phyloP scores from a whole-genome alignment of 2,888 invertebrate species.

The Exocentrus adspersus region DNA sequence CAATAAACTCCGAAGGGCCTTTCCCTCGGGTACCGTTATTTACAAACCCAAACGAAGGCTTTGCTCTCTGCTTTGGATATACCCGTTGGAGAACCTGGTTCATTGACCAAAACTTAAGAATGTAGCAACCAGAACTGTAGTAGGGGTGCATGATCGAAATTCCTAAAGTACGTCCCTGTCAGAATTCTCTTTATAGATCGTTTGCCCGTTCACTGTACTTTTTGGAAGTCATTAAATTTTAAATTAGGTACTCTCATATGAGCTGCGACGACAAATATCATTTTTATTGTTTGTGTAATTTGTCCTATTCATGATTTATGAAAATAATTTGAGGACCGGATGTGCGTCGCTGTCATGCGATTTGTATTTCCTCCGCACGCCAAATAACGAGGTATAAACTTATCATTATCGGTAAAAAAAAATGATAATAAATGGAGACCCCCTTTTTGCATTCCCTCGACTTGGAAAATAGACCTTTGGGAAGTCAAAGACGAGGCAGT shows the following conservation, averaged over 20 bases:
- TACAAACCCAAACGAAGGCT: background rate
- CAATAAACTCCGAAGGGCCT: conserved; percentile 20
- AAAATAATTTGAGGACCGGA: conserved; percentile 40
- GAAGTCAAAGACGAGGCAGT: no score
- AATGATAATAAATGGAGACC: no score
- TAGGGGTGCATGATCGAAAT: no score
- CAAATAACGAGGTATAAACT: conserved; percentile 9
- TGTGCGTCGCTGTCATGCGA: conserved; percentile 35
- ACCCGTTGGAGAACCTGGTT: background rate
- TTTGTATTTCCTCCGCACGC: conserved; percentile 32
- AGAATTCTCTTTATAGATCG: no score
- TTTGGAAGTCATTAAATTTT: conserved; percentile 11
- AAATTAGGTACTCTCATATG: background rate
- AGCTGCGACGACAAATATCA: background rate
- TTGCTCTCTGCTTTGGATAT: background rate
- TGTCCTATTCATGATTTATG: conserved; percentile 32
- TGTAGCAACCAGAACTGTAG: no score
- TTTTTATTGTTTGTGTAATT: conserved; percentile 31
- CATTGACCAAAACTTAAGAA: background rate
- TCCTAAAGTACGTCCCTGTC: no score
- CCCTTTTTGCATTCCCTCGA: no score
- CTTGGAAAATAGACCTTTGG: no score
- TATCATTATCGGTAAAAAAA: background rate
- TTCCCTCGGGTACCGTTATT: conserved; percentile 6
- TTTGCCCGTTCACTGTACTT: no score